These are phyloP conservation scores for Actias luna DNA, from an alignment of 2,888 invertebrate genomes.

Conservation along the genomic window DNA sequence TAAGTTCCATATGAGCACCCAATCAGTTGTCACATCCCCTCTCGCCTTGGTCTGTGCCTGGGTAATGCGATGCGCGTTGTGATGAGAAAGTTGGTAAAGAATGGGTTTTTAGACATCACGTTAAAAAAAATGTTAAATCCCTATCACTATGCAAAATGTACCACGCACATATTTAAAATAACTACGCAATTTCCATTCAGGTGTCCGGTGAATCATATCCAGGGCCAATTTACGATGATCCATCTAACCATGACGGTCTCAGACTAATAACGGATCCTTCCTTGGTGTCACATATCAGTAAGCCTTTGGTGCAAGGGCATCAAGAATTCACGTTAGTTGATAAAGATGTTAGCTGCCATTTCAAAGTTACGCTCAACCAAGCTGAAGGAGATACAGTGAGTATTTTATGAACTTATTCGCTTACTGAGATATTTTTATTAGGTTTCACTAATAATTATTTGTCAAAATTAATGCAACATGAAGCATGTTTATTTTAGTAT, in stretches of 20 bases:
- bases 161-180: not conserved
- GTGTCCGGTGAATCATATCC: slow-evolving; percentile 45
- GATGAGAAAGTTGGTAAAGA: too few relatives aligned
- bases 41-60: too few relatives aligned
- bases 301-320: slow-evolving; percentile 49
- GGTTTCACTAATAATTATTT: too few relatives aligned
- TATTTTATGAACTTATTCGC: not conserved
- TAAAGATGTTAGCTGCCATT: slow-evolving; percentile 63
- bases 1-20: too few relatives aligned
- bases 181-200: slow-evolving; percentile 29
- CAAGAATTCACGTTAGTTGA: slow-evolving; percentile 63
- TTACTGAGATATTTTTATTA: not conserved
- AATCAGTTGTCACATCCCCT: too few relatives aligned
- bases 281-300: slow-evolving; percentile 53
- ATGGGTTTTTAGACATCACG: too few relatives aligned
- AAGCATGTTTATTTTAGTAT: too few relatives aligned
- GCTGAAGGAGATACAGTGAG: slow-evolving; percentile 50
- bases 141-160: not conserved
- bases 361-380: slow-evolving; percentile 49
- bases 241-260: slow-evolving; percentile 60
- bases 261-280: slow-evolving; percentile 64
- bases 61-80: too few relatives aligned
- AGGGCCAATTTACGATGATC: slow-evolving; percentile 64
- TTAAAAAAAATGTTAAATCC: not conserved
- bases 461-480: too few relatives aligned